Conservation (phyloP, 2,888 invertebrate species). For the Eucera pruinosa region DNA sequence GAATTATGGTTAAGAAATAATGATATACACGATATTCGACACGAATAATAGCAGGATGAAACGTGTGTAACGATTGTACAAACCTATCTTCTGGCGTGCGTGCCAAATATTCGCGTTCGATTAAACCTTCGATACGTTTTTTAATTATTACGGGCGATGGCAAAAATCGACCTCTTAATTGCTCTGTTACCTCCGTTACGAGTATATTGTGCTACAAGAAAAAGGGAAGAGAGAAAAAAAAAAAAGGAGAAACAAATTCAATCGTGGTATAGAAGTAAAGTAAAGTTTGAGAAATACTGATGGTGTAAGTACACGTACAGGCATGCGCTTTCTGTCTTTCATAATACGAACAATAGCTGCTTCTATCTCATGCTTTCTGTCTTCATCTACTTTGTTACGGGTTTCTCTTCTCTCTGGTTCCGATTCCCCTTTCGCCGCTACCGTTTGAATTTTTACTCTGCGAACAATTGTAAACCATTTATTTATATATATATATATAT, state of each 20-base stretch:
- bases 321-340: slow-evolving; percentile 98
- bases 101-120: slow-evolving; percentile 99
- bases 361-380: slow-evolving; percentile 99
- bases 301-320: slow-evolving; percentile 86
- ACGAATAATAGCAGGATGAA: neutral
- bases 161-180: slow-evolving; percentile 97
- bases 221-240: slow-evolving; percentile 49
- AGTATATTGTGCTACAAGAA: slow-evolving; percentile 92
- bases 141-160: slow-evolving; percentile 99
- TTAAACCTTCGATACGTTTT: slow-evolving; percentile 99
- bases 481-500: too few relatives aligned
- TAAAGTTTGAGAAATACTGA: slow-evolving; percentile 3
- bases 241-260: neutral
- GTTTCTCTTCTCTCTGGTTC: slow-evolving; percentile 99
- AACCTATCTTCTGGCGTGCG: slow-evolving; percentile 97
- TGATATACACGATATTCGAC: too few relatives aligned
- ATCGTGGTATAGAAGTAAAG: too few relatives aligned
- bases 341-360: slow-evolving; percentile 99
- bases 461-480: slow-evolving; percentile 27
- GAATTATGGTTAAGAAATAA: neutral
- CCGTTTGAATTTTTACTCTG: slow-evolving; percentile 97
- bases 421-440: slow-evolving; percentile 97
- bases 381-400: slow-evolving; percentile 98
- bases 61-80: slow-evolving; percentile 35
- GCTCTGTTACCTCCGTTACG: slow-evolving; percentile 98